These are phyloP conservation scores for Rhinolophus sinicus DNA, from an alignment of 2,113 vertebrate genomes.

Conservation along the genomic window DNA sequence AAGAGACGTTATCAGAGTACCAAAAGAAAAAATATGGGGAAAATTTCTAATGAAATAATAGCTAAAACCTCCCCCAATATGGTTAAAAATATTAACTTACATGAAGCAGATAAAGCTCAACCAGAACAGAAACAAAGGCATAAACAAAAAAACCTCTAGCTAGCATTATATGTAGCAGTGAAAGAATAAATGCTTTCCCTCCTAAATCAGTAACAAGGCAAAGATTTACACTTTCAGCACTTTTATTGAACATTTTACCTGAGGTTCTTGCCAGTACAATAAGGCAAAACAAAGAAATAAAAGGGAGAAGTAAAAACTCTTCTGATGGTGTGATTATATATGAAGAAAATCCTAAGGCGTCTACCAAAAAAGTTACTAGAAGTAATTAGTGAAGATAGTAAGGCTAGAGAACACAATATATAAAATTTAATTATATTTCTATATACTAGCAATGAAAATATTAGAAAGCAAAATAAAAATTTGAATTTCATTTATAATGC, in stretches of 20 bases:
- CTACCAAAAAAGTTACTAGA: background rate
- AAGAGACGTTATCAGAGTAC: background rate
- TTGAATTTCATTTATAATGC: background rate
- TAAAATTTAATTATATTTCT: background rate
- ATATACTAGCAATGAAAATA: background rate
- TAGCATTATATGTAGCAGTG: background rate
- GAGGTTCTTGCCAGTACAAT: background rate
- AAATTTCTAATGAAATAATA: background rate
- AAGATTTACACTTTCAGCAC: background rate
- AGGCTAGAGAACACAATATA: background rate
- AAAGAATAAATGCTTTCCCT: background rate
- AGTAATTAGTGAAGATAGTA: background rate
- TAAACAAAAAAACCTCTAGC: background rate
- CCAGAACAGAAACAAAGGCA: background rate
- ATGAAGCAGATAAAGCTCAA: background rate
- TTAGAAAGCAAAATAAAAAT: background rate
- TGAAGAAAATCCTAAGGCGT: background rate
- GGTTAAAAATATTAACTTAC: background rate
- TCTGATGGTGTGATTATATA: background rate
- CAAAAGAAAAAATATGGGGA: background rate
- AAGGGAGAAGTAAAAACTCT: background rate
- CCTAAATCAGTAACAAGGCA: background rate
- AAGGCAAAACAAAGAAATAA: conserved; percentile 29
- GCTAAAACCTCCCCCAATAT: background rate
- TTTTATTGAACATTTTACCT: background rate